Conservation (phyloP, 2,888 invertebrate genomes). For the Harpalus rufipes region DNA sequence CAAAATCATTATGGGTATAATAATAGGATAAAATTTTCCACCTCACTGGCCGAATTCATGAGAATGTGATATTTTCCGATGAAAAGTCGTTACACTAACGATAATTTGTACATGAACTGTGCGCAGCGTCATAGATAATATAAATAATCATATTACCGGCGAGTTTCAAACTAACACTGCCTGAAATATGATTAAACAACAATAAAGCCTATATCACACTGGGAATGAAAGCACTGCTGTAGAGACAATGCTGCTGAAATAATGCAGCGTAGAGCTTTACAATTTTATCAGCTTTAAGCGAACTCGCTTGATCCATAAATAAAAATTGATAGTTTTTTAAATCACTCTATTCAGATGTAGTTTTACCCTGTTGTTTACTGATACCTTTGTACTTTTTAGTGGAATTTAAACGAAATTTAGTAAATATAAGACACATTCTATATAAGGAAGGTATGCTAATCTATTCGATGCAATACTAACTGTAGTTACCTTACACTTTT, state of each 20-base stretch:
- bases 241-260: conserved; percentile 44
- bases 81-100: conserved; percentile 21
- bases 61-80: conserved; percentile 16
- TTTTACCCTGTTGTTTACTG: neutral
- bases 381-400: neutral
- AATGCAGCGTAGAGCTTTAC: neutral
- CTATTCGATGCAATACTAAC: too few relatives aligned
- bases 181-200: conserved; percentile 55
- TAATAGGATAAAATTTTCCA: neutral
- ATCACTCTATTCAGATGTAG: neutral
- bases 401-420: too few relatives aligned
- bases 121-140: conserved; percentile 50
- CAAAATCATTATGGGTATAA: neutral
- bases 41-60: neutral
- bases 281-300: conserved; percentile 34
- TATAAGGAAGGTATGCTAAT: too few relatives aligned
- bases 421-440: too few relatives aligned
- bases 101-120: conserved; percentile 45
- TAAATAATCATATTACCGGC: conserved; percentile 57
- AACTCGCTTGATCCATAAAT: conserved; percentile 20
- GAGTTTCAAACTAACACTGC: conserved; percentile 50
- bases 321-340: conserved; percentile 26
- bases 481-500: too few relatives aligned
- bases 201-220: conserved; percentile 52
- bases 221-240: conserved; percentile 16